Base-by-base conservation (phyloP, 2,888 invertebrate genomes). In the Danaus chrysippus region DNA sequence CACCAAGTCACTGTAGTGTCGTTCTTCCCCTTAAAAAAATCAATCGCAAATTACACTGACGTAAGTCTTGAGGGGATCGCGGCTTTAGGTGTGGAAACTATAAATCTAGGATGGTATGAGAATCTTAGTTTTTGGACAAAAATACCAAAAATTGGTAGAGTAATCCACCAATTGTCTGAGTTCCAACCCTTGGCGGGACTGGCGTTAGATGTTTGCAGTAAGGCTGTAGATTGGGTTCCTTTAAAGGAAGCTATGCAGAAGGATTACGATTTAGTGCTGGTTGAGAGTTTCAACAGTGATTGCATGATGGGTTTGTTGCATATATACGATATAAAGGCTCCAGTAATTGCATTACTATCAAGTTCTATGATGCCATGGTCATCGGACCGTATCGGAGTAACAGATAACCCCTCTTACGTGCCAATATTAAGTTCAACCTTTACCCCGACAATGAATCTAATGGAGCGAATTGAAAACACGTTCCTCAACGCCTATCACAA, bases 271-370 rank as follows among this genome's bases (percentile, higher is more conserved):
- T 73, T 94, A 9, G 78, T 94, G 10, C 76, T 94, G 6, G 87
- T 92, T 13, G 94, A 94, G 75, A 87, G 92, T 66, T 94, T 94
- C 68, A 93, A 92, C 69, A 92, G 93, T 49, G 94, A 94, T 70
- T 94, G 94, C 64, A 92, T 93, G 78, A 76, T 94, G 55, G 94
- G 93, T 0, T 77, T 94, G 56, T 89, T 91, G 0, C 88, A 94
- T 74, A 74, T 92, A 42, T 85, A 94, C 67, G 84, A 81, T 0
- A 69, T 83, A 66, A 83, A 91, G 58, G 90, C 92, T 10, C 94
- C 94, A 0, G 82, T 92, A 1, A 81, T 94, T 6, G 92, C 91
- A 0, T 68, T 93, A 44, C 89, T 92, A 59, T 92, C 93, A 1
- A 92, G 93, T 59, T 80, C 86, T 0, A 70, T 92, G 59, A 91